Conservation (phyloP, 2,797 vertebrate genomes). For the Dipus sagitta region DNA sequence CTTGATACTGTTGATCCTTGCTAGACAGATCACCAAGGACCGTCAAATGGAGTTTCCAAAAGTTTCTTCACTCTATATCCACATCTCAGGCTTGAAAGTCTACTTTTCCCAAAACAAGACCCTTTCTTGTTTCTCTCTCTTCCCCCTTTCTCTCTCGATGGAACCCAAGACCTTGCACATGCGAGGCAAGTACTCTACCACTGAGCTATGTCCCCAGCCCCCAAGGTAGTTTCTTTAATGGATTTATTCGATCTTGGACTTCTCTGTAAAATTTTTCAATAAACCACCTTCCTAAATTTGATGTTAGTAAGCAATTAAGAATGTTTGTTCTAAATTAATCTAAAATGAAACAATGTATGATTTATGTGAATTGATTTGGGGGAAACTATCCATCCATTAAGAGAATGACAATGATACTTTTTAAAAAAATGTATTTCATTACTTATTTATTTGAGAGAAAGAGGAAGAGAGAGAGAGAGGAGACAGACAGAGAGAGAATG, state of each 20-base stretch:
- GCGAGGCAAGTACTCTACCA: not conserved
- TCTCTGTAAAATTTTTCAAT: conserved; percentile 25
- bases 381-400: not conserved
- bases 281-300: conserved; percentile 15
- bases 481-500: no score
- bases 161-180: not conserved
- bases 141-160: not conserved
- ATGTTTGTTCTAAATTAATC: conserved; percentile 38
- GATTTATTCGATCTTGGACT: not conserved
- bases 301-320: conserved; percentile 49
- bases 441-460: no score
- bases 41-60: not conserved
- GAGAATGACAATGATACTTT: not conserved
- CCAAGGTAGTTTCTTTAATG: not conserved
- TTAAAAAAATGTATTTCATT: not conserved
- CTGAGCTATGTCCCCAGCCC: not conserved
- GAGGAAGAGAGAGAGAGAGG: no score
- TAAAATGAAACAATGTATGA: not conserved
- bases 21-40: not conserved
- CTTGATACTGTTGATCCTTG: not conserved
- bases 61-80: not conserved
- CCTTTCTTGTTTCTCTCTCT: not conserved
- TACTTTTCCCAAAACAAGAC: not conserved
- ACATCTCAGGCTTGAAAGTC: conserved; percentile 28
- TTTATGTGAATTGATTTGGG: not conserved